Percentiles rank a stretch among this genome's conserved stretches.
These are phyloP conservation scores for Pantherophis guttatus DNA, from an alignment of 2,113 vertebrate genomes.

Conservation along the genomic window DNA sequence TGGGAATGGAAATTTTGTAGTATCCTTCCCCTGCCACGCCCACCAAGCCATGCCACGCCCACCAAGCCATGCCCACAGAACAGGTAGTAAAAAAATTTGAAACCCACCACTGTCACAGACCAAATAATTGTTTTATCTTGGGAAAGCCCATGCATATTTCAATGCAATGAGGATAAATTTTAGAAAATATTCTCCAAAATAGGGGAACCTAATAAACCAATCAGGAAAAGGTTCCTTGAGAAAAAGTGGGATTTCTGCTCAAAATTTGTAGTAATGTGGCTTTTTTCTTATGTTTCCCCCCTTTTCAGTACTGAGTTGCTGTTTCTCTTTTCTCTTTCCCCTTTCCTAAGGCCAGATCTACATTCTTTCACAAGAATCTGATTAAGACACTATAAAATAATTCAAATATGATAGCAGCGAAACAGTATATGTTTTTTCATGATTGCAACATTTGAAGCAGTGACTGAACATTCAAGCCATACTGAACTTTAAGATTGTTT, in stretches of 20 bases:
- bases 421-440: neutral
- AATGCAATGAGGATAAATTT: neutral
- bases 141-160: neutral
- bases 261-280: neutral
- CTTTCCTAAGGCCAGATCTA: neutral
- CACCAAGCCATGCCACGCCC: no score
- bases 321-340: neutral
- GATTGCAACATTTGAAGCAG: neutral
- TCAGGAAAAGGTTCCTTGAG: neutral
- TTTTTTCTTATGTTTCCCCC: neutral
- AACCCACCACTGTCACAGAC: neutral
- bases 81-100: no score
- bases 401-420: neutral
- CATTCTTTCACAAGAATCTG: neutral
- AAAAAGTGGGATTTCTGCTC: neutral
- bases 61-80: no score
- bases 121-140: neutral
- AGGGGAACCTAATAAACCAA: neutral
- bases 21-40: no score
- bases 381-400: neutral
- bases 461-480: neutral
- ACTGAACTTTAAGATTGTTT: neutral
- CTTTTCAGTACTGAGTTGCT: neutral
- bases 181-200: neutral
- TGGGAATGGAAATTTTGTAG: no score